A percentile compares a stretch with the other conserved stretches of the same genome.
Conservation (phyloP, 2,113 vertebrate genomes). For the Ptilonorhynchus violaceus region DNA sequence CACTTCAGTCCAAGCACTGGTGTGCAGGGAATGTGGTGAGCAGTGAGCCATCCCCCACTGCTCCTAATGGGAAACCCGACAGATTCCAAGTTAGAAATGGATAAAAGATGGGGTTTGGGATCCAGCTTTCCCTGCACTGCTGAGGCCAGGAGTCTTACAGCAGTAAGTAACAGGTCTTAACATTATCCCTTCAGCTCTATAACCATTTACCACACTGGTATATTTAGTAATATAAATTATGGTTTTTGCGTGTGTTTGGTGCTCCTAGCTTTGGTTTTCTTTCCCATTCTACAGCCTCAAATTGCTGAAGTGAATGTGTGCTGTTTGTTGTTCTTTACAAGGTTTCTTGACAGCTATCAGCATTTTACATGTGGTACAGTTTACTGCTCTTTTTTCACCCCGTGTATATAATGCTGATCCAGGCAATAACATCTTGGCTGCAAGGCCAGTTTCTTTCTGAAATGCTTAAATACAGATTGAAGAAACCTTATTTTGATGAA, state of each 20-base stretch:
- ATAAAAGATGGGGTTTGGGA: not conserved
- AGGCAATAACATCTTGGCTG: not conserved
- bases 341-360: not conserved
- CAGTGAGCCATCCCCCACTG: not conserved
- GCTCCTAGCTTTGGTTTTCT: not conserved
- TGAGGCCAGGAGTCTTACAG: not conserved
- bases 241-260: not conserved
- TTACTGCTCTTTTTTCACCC: not conserved
- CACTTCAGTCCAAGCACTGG: not conserved
- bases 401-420: not conserved
- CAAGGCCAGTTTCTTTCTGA: not conserved
- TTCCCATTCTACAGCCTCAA: not conserved
- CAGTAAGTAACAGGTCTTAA: not conserved
- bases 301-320: not conserved
- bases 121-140: not conserved
- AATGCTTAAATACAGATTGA: not conserved
- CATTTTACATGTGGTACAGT: not conserved
- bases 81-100: not conserved
- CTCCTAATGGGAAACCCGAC: not conserved
- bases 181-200: not conserved
- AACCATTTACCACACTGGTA: not conserved
- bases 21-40: not conserved
- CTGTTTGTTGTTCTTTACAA: not conserved
- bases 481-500: not conserved
- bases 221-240: not conserved